These are phyloP conservation scores for Tenualosa ilisha DNA, from an alignment of 2,797 vertebrate species.

Conservation along the genomic window DNA sequence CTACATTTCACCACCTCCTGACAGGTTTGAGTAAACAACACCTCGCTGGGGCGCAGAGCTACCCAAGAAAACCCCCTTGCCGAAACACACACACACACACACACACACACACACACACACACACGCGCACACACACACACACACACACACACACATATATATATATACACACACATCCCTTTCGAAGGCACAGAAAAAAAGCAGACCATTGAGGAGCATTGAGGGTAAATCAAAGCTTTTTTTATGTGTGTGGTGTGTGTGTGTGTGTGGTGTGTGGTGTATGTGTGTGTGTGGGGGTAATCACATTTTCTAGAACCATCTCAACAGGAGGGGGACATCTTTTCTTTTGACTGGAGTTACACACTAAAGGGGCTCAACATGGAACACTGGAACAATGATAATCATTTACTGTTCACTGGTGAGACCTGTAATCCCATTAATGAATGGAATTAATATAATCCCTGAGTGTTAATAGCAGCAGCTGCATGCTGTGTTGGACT, in stretches of 20 bases:
- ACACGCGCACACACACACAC: too few species aligned
- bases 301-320: slow-evolving; percentile 23
- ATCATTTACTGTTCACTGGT: slow-evolving; percentile 40
- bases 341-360: neutral
- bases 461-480: slow-evolving; percentile 58
- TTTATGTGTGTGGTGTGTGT: too few species aligned
- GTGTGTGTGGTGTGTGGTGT: neutral
- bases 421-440: slow-evolving; percentile 68
- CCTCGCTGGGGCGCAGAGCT: neutral
- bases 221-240: neutral
- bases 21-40: slow-evolving; percentile 33
- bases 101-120: too few species aligned
- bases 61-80: neutral
- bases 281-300: neutral
- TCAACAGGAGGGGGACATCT: neutral
- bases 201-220: neutral
- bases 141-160: too few species aligned
- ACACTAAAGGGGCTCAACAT: neutral
- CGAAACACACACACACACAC: neutral
- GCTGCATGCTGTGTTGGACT: slow-evolving; percentile 40
- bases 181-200: neutral
- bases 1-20: slow-evolving; percentile 9
- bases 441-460: slow-evolving; percentile 67
- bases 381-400: neutral
- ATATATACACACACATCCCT: neutral